Conservation (phyloP, 2,113 vertebrate genomes). For the Boulengeromyrus knoepffleri region DNA sequence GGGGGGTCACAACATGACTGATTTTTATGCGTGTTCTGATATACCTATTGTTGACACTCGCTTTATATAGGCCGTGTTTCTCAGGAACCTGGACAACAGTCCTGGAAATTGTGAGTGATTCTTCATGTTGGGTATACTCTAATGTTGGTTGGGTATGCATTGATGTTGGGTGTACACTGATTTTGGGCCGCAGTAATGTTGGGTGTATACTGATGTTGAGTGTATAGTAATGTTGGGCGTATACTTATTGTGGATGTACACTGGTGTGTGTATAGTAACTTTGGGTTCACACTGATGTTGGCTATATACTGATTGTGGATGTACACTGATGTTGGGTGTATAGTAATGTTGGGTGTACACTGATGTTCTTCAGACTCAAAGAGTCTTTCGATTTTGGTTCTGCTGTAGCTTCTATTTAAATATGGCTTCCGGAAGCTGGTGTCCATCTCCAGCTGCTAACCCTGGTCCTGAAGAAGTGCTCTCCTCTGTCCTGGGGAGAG, state of each 20-base stretch:
- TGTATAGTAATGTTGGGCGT: background rate
- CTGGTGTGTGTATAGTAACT: background rate
- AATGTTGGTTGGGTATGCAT: background rate
- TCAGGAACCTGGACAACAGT: background rate
- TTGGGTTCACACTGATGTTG: background rate
- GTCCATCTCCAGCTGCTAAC: background rate
- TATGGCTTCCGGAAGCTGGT: background rate
- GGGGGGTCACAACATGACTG: background rate
- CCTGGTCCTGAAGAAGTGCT: background rate
- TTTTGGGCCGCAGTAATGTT: background rate
- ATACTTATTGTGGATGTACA: background rate
- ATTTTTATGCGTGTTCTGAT: background rate
- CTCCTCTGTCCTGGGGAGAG: background rate
- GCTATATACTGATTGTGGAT: background rate
- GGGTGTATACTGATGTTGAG: background rate
- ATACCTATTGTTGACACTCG: background rate
- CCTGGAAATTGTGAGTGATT: background rate
- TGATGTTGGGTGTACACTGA: background rate
- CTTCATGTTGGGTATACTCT: background rate
- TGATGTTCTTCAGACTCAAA: background rate
- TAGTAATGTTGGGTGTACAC: background rate
- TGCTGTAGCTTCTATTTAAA: background rate
- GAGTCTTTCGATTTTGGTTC: background rate
- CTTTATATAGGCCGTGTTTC: background rate
- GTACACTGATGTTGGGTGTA: background rate